These are phyloP conservation scores for Cyphomyrus plagiostoma DNA, from an alignment of 2,113 vertebrate genomes.

Conservation along the genomic window DNA sequence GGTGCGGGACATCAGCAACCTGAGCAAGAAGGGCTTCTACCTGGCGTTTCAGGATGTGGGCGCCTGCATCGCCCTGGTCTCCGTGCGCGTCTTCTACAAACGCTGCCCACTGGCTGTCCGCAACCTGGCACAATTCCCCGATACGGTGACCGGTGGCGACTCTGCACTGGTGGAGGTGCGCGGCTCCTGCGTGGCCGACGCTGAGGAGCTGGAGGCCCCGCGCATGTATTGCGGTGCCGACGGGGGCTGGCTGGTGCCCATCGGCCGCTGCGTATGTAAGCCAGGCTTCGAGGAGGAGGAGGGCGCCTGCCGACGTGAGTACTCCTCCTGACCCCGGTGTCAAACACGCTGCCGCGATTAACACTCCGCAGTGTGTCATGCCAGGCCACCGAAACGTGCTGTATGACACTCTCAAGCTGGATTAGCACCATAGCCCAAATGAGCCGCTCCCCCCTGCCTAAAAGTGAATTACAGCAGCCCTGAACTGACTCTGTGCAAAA, in stretches of 20 bases:
- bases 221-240: conserved; percentile 78
- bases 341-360: no score
- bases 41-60: conserved; percentile 76
- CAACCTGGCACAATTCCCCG: conserved; percentile 69
- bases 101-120: conserved; percentile 69
- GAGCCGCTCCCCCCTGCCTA: not conserved
- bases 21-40: conserved; percentile 74
- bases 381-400: not conserved
- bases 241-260: conserved; percentile 75
- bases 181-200: conserved; percentile 67
- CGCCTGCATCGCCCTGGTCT: conserved; percentile 73
- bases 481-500: not conserved
- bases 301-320: conserved; percentile 71
- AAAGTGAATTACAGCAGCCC: not conserved
- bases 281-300: conserved; percentile 72
- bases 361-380: not conserved
- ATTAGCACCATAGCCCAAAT: not conserved
- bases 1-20: conserved; percentile 69
- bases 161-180: conserved; percentile 72
- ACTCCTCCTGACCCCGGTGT: not conserved
- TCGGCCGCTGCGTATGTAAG: conserved; percentile 72
- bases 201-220: conserved; percentile 70
- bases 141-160: conserved; percentile 72
- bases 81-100: conserved; percentile 72
- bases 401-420: not conserved